Percentiles rank a stretch among this genome's conserved stretches.
These are phyloP conservation scores for Idaea biselata DNA, from an alignment of 2,888 invertebrate species.

Conservation along the genomic window DNA sequence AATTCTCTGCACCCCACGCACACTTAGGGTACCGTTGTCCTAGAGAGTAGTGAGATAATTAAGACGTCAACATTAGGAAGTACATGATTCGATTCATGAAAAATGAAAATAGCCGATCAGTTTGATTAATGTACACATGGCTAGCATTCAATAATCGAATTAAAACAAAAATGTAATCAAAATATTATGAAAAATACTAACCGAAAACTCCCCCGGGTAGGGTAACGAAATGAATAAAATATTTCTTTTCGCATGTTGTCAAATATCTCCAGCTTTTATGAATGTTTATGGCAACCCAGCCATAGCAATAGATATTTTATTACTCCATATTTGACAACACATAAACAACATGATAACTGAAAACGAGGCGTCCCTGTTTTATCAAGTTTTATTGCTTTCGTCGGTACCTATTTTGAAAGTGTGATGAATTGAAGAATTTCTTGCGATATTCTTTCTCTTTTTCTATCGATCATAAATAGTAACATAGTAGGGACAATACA, in stretches of 20 bases:
- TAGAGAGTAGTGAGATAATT: too few species aligned
- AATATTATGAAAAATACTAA: neutral
- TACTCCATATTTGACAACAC: conserved; percentile 42
- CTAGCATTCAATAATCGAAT: neutral
- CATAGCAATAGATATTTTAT: conserved; percentile 39
- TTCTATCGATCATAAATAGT: neutral
- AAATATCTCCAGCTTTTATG: conserved; percentile 21
- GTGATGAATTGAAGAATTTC: conserved; percentile 35
- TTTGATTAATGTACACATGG: neutral
- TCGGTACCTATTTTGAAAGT: conserved; percentile 31
- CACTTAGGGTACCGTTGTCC: too few species aligned
- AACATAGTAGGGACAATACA: neutral
- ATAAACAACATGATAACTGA: conserved; percentile 47
- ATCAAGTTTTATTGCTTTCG: conserved; percentile 33
- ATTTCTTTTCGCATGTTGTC: conserved; percentile 13
- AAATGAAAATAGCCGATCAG: neutral
- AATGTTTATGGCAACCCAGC: conserved; percentile 35
- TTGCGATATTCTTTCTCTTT: neutral
- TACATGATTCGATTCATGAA: neutral
- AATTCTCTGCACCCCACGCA: too few species aligned
- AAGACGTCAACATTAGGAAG: too few species aligned
- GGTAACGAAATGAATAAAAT: conserved; percentile 4
- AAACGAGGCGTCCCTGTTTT: conserved; percentile 35
- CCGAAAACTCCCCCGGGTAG: neutral
- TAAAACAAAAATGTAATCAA: neutral